phyloP scores from a whole-genome alignment of 2,113 vertebrate species.

The Microtus richardsoni region DNA sequence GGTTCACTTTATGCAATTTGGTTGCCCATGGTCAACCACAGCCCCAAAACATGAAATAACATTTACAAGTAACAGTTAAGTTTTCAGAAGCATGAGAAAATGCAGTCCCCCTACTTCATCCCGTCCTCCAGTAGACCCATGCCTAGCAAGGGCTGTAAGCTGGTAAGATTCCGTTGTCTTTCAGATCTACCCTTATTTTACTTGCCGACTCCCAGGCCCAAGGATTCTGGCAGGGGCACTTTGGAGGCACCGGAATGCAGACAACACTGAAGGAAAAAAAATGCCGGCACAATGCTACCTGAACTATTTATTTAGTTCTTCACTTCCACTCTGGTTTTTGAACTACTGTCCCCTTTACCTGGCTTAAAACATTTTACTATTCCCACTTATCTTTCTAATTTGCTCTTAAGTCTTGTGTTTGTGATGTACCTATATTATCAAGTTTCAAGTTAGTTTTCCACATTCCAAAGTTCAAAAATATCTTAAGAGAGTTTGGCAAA shows the following conservation, averaged over 20 bases:
- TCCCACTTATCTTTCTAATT: not conserved
- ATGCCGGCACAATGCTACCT: not conserved
- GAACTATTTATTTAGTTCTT: conserved; percentile 28
- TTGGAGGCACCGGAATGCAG: not conserved
- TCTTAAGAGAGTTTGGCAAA: not conserved
- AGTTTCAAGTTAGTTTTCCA: conserved; percentile 25
- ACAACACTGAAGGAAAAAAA: not conserved
- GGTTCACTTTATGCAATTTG: not conserved
- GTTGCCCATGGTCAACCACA: not conserved
- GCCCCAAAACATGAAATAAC: not conserved
- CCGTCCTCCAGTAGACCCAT: not conserved
- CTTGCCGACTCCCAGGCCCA: not conserved
- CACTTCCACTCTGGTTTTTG: not conserved
- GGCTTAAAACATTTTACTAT: not conserved
- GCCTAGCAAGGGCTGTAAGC: too few species aligned
- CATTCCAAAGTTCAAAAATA: not conserved
- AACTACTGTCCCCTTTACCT: not conserved
- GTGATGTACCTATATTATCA: conserved; percentile 26
- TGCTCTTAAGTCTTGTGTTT: not conserved
- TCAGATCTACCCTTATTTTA: not conserved
- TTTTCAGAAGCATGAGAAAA: not conserved
- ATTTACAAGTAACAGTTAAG: not conserved
- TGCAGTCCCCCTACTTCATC: not conserved
- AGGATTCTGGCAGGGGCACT: not conserved
- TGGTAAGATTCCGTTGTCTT: not conserved